These are phyloP conservation scores for Trematomus bernacchii DNA, from an alignment of 2,797 vertebrate species.

Conservation along the genomic window DNA sequence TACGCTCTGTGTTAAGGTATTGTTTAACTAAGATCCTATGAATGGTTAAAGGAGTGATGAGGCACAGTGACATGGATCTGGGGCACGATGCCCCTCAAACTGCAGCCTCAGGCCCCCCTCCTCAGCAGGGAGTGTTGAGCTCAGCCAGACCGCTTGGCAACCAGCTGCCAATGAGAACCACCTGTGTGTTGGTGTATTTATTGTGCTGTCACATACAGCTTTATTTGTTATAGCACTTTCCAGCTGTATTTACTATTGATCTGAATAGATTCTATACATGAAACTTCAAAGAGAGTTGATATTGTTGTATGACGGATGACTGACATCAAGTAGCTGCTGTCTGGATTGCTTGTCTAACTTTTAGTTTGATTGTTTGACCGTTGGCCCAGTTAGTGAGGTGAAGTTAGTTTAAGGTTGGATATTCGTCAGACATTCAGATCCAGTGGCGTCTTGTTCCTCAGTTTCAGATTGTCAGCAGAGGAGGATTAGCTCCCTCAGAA, in stretches of 20 bases:
- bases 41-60: constrained; percentile 30
- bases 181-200: constrained; percentile 19
- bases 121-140: constrained; percentile 49
- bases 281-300: not conserved
- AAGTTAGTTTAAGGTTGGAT: too few species aligned
- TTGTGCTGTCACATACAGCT: not conserved
- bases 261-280: not conserved
- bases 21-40: constrained; percentile 11
- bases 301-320: not conserved
- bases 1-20: not conserved
- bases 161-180: constrained; percentile 39
- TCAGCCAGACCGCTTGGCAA: constrained; percentile 35
- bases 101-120: constrained; percentile 28
- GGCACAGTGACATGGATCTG: constrained; percentile 40
- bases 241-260: not conserved
- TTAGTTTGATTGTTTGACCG: not conserved
- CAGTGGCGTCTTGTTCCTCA: too few species aligned
- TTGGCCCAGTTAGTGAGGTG: not conserved
- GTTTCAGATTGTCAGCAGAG: too few species aligned
- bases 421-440: too few species aligned
- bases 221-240: not conserved
- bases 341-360: not conserved
- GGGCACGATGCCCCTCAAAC: constrained; percentile 55
- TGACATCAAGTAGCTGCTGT: not conserved
- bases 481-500: too few species aligned